Conservation (phyloP, 2,797 vertebrate species). For the Hydrocynus forskahlii region DNA sequence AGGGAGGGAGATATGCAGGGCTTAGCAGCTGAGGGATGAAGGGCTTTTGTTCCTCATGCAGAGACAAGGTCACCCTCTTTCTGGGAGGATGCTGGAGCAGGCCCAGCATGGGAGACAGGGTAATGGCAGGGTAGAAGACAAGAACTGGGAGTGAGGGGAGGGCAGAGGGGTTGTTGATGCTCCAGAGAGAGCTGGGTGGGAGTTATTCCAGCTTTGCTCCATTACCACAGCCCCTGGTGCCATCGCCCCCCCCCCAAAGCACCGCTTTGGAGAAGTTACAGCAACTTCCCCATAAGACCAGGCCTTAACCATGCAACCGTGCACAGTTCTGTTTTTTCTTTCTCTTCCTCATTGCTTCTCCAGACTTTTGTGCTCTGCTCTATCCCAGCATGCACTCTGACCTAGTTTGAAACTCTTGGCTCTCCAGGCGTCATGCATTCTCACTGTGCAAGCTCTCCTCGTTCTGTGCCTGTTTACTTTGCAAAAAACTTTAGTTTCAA, state of each 20-base stretch:
- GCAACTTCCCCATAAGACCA: constrained; percentile 20
- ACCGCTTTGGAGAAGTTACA: constrained; percentile 24
- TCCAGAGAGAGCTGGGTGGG: constrained; percentile 20
- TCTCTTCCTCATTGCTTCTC: constrained; percentile 28
- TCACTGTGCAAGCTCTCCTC: constrained; percentile 35
- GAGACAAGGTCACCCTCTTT: constrained; percentile 41
- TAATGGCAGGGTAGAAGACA: constrained; percentile 28
- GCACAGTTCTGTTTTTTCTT: constrained; percentile 1
- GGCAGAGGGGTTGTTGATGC: background rate
- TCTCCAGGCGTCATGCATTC: constrained; percentile 33
- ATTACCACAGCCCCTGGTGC: constrained; percentile 16
- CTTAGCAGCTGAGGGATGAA: constrained; percentile 37
- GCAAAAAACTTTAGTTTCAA: constrained; percentile 24
- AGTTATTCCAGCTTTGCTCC: constrained; percentile 44
- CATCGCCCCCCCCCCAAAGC: constrained; percentile 3
- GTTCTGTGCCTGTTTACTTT: constrained; percentile 40
- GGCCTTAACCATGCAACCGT: background rate
- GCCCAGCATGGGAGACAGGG: constrained; percentile 28
- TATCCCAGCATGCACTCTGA: constrained; percentile 52
- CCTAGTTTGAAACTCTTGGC: constrained; percentile 57
- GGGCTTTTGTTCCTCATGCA: constrained; percentile 25
- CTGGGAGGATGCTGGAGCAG: constrained; percentile 39
- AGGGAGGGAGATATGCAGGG: constrained; percentile 12
- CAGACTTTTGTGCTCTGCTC: constrained; percentile 34
- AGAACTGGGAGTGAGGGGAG: background rate